Evolutionary conservation across 1,140 invertebrate genomes (phyloP), one percentile per base, ranked within the genome.

Genomic region (Scaptomyza hsui): DNA sequence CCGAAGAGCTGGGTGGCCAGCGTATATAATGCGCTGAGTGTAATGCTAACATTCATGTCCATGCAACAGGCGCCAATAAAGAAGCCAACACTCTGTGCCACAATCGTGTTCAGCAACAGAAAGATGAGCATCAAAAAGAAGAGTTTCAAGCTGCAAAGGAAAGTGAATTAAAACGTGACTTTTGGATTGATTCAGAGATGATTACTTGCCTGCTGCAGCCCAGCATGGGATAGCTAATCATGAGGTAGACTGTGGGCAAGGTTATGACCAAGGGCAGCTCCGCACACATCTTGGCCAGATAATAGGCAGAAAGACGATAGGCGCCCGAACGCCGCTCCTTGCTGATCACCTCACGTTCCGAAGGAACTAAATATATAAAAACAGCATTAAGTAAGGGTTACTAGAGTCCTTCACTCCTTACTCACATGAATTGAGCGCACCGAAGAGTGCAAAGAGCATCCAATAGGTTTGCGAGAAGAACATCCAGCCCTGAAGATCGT

Each of bases 401-500:
- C 39, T 9, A 42, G 16, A 1, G 9, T 7, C 26, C 5, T 29
- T 9, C 6, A 24, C 0, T 4, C 5, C 3, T 5, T 9, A 89
- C 92, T 89, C 75, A 93, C 93, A 93, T 90, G 96, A 95, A 79
- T 95, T 94, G 13, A 97, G 92, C 56, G 96, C 95, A 75, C 95
- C 95, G 85, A 97, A 97, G 60, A 96, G 93, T 12, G 96, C 95
- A 90, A 96, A 96, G 24, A 97, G 92, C 95, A 97, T 97, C 96
- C 96, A 97, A 83, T 97, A 97, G 19, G 95, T 96, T 19, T 95
- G 95, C 16, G 95, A 96, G 92, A 97, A 97, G 89, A 97, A 97
- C 94, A 97, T 96, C 95, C 95, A 96, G 41, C 96, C 96, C 92
- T 96, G 95, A 26, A 97, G 94, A 91, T 97, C 96, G 61, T 95